These are phyloP conservation scores for Ferrisia virgata DNA, from an alignment of 2,888 invertebrate species.

Conservation along the genomic window DNA sequence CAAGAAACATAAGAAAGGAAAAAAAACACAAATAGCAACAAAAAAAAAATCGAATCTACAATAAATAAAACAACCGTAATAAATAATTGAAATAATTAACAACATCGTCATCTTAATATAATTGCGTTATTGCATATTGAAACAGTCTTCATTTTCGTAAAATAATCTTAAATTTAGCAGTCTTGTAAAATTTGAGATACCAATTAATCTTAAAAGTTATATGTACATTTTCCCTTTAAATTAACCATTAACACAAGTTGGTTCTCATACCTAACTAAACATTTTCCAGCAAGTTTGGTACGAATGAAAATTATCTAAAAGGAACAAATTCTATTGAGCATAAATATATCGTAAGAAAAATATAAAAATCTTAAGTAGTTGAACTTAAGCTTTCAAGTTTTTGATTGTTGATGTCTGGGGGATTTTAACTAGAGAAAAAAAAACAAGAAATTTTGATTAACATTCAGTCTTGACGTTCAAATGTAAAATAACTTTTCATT, in stretches of 20 bases:
- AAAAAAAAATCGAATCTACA: conserved; percentile 29
- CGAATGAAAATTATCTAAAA: conserved; percentile 36
- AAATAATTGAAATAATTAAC: conserved; percentile 37
- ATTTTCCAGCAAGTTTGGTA: not conserved
- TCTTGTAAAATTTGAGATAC: conserved; percentile 43
- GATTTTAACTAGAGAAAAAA: not conserved
- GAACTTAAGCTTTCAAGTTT: conserved; percentile 7
- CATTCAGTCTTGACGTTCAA: conserved; percentile 24
- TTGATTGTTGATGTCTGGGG: not conserved
- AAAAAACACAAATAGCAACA: conserved; percentile 4
- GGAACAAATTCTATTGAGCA: conserved; percentile 45
- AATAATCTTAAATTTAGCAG: conserved; percentile 41
- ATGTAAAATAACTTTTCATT: conserved; percentile 32
- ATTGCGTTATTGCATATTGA: conserved; percentile 40
- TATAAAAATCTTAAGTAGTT: conserved; percentile 33
- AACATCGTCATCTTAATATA: conserved; percentile 31
- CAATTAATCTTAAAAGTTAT: conserved; percentile 35
- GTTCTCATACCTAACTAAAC: not conserved
- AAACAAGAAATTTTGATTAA: conserved; percentile 31
- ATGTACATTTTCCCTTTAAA: conserved; percentile 25
- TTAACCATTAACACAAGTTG: conserved; percentile 1
- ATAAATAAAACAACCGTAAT: conserved; percentile 39
- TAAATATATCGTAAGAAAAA: not conserved
- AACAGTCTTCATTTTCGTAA: conserved; percentile 37
- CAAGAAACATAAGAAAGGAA: conserved; percentile 12